phyloP scores from a whole-genome alignment of 2,113 vertebrate genomes.

The Atrichornis clamosus region DNA sequence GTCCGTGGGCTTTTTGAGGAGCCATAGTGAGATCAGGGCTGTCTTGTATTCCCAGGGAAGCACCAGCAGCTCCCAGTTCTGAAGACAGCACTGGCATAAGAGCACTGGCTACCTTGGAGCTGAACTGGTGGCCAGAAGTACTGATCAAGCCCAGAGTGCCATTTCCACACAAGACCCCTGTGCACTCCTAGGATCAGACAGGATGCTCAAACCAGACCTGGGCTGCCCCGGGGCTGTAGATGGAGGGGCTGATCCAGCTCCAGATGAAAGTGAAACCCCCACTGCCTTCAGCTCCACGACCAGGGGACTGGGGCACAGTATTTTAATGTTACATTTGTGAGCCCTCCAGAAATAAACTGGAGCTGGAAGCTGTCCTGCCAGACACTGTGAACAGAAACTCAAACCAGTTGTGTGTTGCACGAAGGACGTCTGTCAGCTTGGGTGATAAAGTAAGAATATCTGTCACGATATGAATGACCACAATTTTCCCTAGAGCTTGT shows the following conservation, averaged over 20 bases:
- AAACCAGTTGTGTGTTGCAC: background rate
- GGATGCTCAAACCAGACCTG: background rate
- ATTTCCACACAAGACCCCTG: background rate
- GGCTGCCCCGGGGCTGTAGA: background rate
- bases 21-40: background rate
- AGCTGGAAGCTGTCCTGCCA: background rate
- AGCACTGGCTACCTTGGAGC: background rate
- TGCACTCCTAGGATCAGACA: accelerated
- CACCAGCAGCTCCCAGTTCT: background rate
- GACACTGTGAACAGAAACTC: background rate
- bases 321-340: background rate
- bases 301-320: background rate
- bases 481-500: background rate
- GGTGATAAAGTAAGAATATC: background rate
- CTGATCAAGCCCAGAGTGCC: background rate
- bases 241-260: background rate
- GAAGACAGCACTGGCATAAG: background rate
- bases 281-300: background rate
- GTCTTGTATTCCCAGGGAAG: background rate
- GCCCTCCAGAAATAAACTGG: background rate
- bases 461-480: background rate
- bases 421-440: background rate
- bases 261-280: background rate
- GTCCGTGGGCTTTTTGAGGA: background rate
- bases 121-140: background rate